A percentile compares a stretch with the other conserved stretches of the same genome.
Evolutionary conservation across 1,140 invertebrate genomes (phyloP).

Genomic region (Cherax destructor): DNA sequence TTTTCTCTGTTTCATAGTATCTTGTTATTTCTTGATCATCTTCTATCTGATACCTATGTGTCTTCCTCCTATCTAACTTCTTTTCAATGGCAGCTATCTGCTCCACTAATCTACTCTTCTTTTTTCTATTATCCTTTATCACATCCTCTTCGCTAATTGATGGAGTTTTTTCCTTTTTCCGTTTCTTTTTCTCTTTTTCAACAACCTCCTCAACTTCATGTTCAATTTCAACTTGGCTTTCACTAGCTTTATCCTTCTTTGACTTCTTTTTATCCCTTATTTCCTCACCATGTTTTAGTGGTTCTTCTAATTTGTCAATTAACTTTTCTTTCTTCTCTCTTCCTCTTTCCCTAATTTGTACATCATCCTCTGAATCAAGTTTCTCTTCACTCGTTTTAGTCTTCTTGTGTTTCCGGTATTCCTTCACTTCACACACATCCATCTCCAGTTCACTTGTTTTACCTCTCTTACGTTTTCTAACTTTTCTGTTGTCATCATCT

Average conservation of each 20-base stretch:
- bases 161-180: constrained; percentile 4
- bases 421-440: neutral
- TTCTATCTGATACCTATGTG: neutral
- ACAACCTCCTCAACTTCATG: neutral
- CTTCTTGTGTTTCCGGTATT: constrained; percentile 16
- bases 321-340: neutral
- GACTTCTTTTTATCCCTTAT: constrained; percentile 10
- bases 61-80: neutral
- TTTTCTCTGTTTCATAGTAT: neutral
- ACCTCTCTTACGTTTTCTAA: constrained; percentile 20
- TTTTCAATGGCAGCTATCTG: neutral
- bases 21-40: neutral
- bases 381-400: neutral
- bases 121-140: neutral
- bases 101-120: constrained; percentile 10
- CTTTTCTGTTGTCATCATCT: constrained; percentile 12
- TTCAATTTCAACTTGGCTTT: neutral
- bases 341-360: neutral
- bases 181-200: constrained; percentile 1
- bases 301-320: neutral
- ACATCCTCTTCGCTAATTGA: neutral
- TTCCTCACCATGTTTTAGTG: neutral
- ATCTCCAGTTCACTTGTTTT: neutral
- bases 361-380: neutral
- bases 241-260: constrained; percentile 24